These are phyloP conservation scores for Protonibea diacanthus DNA, from an alignment of 2,797 vertebrate species.

Conservation along the genomic window DNA sequence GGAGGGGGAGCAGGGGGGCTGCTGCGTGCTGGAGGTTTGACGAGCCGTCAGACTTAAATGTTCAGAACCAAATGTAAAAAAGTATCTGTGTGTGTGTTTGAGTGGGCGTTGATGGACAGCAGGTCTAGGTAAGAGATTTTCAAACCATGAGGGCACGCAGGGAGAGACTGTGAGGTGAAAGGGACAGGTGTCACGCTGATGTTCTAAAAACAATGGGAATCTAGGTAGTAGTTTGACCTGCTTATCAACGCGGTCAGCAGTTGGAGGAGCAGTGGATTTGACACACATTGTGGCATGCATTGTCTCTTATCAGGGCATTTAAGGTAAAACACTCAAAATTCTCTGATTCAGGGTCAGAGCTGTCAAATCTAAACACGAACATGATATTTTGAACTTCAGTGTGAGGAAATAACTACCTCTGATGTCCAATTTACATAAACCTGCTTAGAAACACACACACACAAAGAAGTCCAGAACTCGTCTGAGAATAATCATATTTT, in stretches of 20 bases:
- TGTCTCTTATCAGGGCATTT: neutral
- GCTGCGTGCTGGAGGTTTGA: slow-evolving; percentile 2
- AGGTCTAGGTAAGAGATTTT: slow-evolving; percentile 7
- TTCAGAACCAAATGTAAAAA: neutral
- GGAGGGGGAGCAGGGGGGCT: neutral
- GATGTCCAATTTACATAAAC: neutral
- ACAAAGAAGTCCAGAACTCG: neutral
- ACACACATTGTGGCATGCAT: neutral
- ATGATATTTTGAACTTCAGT: neutral
- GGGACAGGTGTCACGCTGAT: neutral
- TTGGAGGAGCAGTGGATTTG: neutral
- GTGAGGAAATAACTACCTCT: neutral
- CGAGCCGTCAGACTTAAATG: neutral
- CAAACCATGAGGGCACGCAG: neutral
- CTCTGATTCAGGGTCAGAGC: neutral
- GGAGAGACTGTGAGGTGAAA: neutral
- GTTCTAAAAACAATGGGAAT: neutral
- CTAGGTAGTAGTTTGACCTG: neutral
- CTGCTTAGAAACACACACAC: neutral
- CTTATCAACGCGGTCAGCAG: neutral
- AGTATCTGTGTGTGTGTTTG: neutral
- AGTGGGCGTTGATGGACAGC: slow-evolving; percentile 3
- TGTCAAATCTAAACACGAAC: neutral
- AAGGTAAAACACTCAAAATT: neutral
- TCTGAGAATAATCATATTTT: neutral